phyloP scores from a whole-genome alignment of 2,113 vertebrate genomes.

The Sinosuthora webbiana region DNA sequence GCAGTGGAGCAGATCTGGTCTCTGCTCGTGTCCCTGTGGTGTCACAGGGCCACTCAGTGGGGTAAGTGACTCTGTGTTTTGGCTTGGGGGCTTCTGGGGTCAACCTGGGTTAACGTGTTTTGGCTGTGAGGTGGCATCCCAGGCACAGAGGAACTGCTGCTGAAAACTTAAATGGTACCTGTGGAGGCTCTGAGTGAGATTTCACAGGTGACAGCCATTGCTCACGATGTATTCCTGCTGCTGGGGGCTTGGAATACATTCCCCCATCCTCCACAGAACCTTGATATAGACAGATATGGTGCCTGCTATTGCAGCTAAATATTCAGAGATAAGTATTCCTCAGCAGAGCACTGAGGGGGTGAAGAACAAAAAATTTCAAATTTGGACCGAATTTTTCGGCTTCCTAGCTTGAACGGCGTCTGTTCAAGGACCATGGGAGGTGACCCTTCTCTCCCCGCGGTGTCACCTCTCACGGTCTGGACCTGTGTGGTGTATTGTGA shows the following conservation, averaged over 20 bases:
- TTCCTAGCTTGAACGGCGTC: accelerated
- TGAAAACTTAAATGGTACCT: background rate
- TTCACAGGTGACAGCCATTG: background rate
- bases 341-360: background rate
- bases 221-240: background rate
- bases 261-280: background rate
- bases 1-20: background rate
- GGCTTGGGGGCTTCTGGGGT: background rate
- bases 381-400: background rate
- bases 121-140: background rate
- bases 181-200: background rate
- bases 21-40: accelerated
- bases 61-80: background rate
- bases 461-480: background rate
- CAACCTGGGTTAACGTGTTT: background rate
- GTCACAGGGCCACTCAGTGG: accelerated
- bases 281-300: background rate
- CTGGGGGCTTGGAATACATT: background rate
- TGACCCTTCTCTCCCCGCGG: background rate
- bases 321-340: background rate
- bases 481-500: background rate
- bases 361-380: background rate
- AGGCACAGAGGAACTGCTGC: background rate
- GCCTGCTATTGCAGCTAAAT: background rate
- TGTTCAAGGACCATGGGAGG: background rate